phyloP scores from a whole-genome alignment of 2,888 invertebrate species.

The Liopterus haemorrhoidalis region DNA sequence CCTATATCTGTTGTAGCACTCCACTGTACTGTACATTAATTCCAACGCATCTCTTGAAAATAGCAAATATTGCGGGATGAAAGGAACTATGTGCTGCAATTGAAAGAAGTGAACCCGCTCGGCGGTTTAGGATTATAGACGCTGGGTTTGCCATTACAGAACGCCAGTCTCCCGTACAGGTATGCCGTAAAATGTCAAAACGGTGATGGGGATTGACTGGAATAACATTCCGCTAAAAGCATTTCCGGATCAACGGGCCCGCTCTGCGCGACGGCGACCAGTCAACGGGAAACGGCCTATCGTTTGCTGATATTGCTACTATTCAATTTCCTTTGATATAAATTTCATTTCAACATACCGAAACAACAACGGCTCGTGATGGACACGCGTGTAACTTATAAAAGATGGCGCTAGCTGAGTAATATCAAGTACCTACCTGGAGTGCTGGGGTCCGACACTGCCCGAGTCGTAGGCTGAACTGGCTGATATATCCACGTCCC shows the following conservation, averaged over 20 bases:
- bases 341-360: constrained; percentile 36
- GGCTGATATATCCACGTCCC: constrained; percentile 71
- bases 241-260: constrained; percentile 40
- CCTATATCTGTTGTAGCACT: too few relatives aligned
- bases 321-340: constrained; percentile 40
- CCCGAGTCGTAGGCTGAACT: constrained; percentile 76
- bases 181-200: constrained; percentile 42
- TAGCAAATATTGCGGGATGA: too few relatives aligned
- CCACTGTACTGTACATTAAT: too few relatives aligned
- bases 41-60: too few relatives aligned
- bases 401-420: constrained; percentile 6
- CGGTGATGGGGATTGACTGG: constrained; percentile 41
- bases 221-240: constrained; percentile 44
- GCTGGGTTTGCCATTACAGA: constrained; percentile 1
- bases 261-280: not conserved
- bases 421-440: constrained; percentile 54
- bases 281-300: constrained; percentile 33
- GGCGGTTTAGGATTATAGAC: too few relatives aligned
- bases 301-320: constrained; percentile 35
- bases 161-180: constrained; percentile 31
- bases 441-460: constrained; percentile 76
- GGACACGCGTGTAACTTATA: constrained; percentile 19
- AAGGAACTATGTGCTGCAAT: too few relatives aligned
- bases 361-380: constrained; percentile 27
- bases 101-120: too few relatives aligned